These are phyloP conservation scores for Heteropelma amictum DNA, from an alignment of 2,888 invertebrate genomes.

Conservation along the genomic window DNA sequence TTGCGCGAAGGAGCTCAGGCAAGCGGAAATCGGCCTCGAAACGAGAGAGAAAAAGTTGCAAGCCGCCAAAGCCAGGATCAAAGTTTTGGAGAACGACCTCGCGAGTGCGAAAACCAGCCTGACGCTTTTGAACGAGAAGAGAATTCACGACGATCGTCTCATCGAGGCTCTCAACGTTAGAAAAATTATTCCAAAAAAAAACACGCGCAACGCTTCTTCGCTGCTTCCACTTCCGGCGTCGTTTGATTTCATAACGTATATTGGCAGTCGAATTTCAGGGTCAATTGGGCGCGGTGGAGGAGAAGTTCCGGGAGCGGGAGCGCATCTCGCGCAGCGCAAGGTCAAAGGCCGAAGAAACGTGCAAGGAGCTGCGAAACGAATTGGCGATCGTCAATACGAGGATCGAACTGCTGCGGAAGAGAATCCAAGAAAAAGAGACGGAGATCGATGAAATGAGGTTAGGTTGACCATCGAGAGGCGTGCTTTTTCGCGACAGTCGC, in stretches of 20 bases:
- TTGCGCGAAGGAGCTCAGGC: conserved; percentile 81
- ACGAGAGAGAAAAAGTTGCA: conserved; percentile 83
- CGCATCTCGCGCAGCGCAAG: conserved; percentile 57
- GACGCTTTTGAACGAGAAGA: conserved; percentile 82
- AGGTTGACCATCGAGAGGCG: not conserved
- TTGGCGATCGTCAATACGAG: conserved; percentile 64
- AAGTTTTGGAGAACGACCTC: conserved; percentile 84
- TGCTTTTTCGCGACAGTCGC: not conserved
- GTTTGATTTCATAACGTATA: too few relatives aligned
- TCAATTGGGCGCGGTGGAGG: conserved; percentile 64
- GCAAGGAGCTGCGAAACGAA: conserved; percentile 64
- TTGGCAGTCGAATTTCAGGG: conserved; percentile 56
- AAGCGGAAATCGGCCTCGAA: conserved; percentile 80
- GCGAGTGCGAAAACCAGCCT: conserved; percentile 81
- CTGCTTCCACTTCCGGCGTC: too few relatives aligned
- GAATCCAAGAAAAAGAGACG: conserved; percentile 70
- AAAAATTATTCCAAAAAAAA: not conserved
- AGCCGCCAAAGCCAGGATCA: conserved; percentile 84
- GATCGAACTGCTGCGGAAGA: conserved; percentile 66
- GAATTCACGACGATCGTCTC: conserved; percentile 82
- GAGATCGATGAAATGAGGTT: conserved; percentile 69
- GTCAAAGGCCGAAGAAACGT: conserved; percentile 65
- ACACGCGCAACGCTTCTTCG: not conserved
- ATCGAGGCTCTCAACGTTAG: conserved; percentile 82
- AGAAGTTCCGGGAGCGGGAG: conserved; percentile 65